These are phyloP conservation scores for Drosophila auraria DNA, from an alignment of 1,140 invertebrate species.

Conservation along the genomic window DNA sequence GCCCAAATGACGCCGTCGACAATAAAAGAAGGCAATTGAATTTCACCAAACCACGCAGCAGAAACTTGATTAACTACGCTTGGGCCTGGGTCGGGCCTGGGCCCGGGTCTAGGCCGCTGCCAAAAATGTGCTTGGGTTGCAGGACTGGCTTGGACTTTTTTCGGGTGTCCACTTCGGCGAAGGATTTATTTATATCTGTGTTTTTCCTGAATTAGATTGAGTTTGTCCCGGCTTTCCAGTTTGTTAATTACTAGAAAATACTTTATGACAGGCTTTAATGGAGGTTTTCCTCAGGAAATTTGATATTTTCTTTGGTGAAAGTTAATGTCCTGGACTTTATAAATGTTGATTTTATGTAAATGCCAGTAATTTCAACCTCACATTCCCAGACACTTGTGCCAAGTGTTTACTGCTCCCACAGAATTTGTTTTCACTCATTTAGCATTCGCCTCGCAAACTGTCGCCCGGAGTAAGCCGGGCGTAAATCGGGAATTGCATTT, in stretches of 20 bases:
- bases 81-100: not conserved
- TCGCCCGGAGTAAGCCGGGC: constrained; percentile 30
- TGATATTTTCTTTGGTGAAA: constrained; percentile 36
- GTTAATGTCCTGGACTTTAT: constrained; percentile 45
- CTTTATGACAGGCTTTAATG: constrained; percentile 13
- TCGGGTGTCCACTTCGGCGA: constrained; percentile 1
- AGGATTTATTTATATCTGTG: constrained; percentile 46
- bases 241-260: constrained; percentile 45
- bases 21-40: constrained; percentile 59
- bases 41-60: constrained; percentile 44
- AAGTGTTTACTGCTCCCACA: constrained; percentile 32
- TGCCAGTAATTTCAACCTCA: constrained; percentile 15
- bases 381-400: constrained; percentile 31
- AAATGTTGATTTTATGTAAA: constrained; percentile 45
- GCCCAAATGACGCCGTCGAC: constrained; percentile 38
- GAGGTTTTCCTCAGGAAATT: constrained; percentile 19
- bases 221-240: constrained; percentile 23
- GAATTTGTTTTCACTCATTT: constrained; percentile 45
- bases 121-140: constrained; percentile 39
- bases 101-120: not conserved
- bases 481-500: constrained; percentile 49
- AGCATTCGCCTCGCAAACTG: constrained; percentile 41
- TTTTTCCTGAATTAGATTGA: constrained; percentile 22
- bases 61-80: constrained; percentile 55
- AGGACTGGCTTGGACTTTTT: not conserved